phyloP scores from a whole-genome alignment of 2,113 vertebrate genomes.

The Ornithorhynchus anatinus region DNA sequence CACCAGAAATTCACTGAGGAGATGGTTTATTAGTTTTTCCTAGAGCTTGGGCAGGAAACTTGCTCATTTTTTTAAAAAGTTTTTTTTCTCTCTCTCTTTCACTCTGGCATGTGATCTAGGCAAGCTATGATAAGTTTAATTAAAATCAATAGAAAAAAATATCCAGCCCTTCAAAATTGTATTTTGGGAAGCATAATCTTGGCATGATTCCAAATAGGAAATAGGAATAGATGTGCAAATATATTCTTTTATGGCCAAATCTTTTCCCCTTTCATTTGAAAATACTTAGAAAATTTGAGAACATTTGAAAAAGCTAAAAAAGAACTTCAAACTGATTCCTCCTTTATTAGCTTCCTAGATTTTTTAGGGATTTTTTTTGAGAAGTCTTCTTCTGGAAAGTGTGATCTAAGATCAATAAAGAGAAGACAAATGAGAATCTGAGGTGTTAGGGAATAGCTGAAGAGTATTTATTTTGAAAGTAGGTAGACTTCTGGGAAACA shows the following conservation, averaged over 20 bases:
- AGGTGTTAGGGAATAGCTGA: not conserved
- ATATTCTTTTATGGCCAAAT: slow-evolving; percentile 14
- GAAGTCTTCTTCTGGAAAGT: not conserved
- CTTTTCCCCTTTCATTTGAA: not conserved
- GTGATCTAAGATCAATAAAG: not conserved
- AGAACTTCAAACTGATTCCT: not conserved
- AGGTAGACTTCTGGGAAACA: too few species aligned
- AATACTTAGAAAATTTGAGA: slow-evolving; percentile 12
- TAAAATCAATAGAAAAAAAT: slow-evolving; percentile 38
- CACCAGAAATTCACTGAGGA: slow-evolving; percentile 58
- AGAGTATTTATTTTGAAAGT: too few species aligned
- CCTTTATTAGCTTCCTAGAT: not conserved
- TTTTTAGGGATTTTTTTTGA: slow-evolving; percentile 18
- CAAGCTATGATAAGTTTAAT: slow-evolving; percentile 37
- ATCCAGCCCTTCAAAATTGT: not conserved
- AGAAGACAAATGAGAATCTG: not conserved
- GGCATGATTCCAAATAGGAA: slow-evolving; percentile 9
- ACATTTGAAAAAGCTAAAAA: not conserved
- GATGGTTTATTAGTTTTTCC: slow-evolving; percentile 58
- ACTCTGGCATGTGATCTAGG: slow-evolving; percentile 18
- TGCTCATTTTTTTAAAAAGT: slow-evolving; percentile 27
- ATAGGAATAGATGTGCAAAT: slow-evolving; percentile 8
- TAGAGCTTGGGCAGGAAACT: slow-evolving; percentile 50
- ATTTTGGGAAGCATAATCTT: slow-evolving; percentile 1
- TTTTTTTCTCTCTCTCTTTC: slow-evolving; percentile 27